phyloP scores from a whole-genome alignment of 2,113 vertebrate genomes.

The Pardalotus punctatus region DNA sequence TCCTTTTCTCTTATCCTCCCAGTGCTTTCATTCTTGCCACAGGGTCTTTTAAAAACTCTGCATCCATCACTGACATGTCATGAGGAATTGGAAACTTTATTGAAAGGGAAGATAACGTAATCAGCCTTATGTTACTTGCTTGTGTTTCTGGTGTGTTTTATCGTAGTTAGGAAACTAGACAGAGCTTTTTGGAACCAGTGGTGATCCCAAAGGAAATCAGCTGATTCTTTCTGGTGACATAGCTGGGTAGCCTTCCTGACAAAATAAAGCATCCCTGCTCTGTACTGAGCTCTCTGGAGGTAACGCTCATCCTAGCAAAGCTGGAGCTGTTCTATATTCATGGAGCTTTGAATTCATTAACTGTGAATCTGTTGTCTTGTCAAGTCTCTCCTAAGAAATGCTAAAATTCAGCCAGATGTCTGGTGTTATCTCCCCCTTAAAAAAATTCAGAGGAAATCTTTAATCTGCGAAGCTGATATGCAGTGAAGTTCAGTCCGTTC shows the following conservation, averaged over 20 bases:
- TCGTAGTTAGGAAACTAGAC: neutral
- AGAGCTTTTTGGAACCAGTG: neutral
- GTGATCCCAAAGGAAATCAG: constrained; percentile 33
- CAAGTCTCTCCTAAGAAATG: constrained; percentile 26
- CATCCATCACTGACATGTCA: neutral
- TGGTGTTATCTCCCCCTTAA: neutral
- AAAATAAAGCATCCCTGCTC: neutral
- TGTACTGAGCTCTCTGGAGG: constrained; percentile 30
- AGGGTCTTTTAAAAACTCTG: neutral
- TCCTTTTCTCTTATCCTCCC: neutral
- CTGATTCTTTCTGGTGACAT: constrained; percentile 4
- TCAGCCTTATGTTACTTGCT: constrained; percentile 17
- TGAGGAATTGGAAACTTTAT: neutral
- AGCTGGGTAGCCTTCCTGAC: constrained; percentile 24
- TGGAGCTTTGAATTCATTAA: constrained; percentile 59
- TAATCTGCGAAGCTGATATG: neutral
- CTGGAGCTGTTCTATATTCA: constrained; percentile 48
- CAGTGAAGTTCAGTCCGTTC: neutral
- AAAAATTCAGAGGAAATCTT: neutral
- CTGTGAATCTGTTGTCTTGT: constrained; percentile 45
- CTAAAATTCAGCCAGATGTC: constrained; percentile 48
- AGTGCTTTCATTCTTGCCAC: neutral
- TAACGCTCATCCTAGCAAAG: neutral
- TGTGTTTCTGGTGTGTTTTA: neutral
- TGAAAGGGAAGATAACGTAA: constrained; percentile 24